A percentile compares a stretch with the other conserved stretches of the same genome.
These are phyloP conservation scores for Cyrtorhinus lividipennis DNA, from an alignment of 1,140 invertebrate species.

Conservation along the genomic window DNA sequence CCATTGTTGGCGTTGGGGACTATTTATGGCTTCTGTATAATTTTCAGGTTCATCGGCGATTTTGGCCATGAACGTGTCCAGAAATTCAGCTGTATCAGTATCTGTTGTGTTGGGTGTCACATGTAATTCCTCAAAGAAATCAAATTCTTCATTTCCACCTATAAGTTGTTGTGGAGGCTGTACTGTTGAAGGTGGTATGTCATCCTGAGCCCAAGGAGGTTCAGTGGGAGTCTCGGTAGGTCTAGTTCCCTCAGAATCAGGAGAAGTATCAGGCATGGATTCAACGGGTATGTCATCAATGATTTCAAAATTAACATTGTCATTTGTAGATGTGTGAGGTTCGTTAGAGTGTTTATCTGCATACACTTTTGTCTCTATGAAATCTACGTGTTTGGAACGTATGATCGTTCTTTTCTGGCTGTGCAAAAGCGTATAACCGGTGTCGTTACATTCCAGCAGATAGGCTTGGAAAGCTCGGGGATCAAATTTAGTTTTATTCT, in stretches of 20 bases:
- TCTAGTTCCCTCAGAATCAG: too few species aligned
- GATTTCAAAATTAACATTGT: too few species aligned
- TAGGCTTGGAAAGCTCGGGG: not conserved
- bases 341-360: not conserved
- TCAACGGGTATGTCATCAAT: too few species aligned
- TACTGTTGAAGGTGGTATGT: not conserved
- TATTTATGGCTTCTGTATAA: not conserved
- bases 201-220: not conserved
- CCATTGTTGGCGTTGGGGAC: not conserved
- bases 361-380: not conserved
- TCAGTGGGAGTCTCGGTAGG: not conserved
- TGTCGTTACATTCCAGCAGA: not conserved
- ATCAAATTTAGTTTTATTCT: not conserved
- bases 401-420: not conserved
- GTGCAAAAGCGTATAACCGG: not conserved
- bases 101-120: not conserved
- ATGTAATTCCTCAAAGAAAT: not conserved
- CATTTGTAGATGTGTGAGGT: not conserved
- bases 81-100: too few species aligned
- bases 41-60: not conserved
- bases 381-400: not conserved
- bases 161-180: not conserved
- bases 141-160: not conserved
- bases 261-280: too few species aligned
- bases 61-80: not conserved